Conservation (phyloP, 2,797 vertebrate genomes). For the Arctocebus calabarensis region DNA sequence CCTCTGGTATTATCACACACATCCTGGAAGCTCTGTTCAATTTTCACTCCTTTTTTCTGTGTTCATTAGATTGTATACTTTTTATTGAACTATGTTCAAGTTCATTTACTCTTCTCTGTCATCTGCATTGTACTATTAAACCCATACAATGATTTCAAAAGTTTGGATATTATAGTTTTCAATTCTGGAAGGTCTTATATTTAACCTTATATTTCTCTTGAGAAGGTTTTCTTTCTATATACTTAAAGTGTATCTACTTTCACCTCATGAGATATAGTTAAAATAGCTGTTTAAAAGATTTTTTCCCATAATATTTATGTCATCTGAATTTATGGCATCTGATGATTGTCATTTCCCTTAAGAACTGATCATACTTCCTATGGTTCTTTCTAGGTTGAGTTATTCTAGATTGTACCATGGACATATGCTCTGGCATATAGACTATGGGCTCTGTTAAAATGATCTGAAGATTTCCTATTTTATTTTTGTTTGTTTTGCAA, state of each 20-base stretch:
- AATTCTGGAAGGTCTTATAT: background rate
- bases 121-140: background rate
- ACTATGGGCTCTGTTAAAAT: background rate
- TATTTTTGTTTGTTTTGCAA: constrained; percentile 33
- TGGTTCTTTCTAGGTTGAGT: background rate
- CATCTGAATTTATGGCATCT: background rate
- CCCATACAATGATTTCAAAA: background rate
- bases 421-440: background rate
- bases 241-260: background rate
- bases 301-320: background rate
- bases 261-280: background rate
- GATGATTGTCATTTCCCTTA: background rate
- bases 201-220: constrained; percentile 21
- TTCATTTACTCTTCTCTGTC: background rate
- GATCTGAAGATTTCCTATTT: background rate
- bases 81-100: constrained; percentile 30
- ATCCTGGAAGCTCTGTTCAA: background rate
- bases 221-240: background rate
- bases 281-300: constrained; percentile 1
- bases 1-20: background rate
- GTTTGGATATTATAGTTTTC: background rate
- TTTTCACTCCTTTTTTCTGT: background rate
- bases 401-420: background rate
- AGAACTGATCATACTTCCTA: background rate
- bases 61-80: constrained; percentile 9